phyloP scores from a whole-genome alignment of 1,140 invertebrate species.

The Drosophila ohnishii region DNA sequence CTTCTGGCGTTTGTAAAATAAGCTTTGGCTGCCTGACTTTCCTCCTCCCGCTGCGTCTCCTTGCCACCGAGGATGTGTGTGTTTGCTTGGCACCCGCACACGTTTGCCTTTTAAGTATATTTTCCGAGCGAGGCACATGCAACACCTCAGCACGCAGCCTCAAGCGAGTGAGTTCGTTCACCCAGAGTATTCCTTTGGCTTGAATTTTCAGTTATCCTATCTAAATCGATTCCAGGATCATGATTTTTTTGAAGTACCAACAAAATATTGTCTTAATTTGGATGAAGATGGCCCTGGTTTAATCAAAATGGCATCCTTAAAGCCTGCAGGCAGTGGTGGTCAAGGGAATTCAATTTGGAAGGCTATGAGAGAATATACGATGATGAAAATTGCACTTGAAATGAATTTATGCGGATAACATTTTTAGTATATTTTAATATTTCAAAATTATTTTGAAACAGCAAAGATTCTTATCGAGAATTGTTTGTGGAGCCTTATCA shows the following conservation, averaged over 20 bases:
- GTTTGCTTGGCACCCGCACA: slow-evolving; percentile 53
- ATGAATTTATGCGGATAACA: too few species aligned
- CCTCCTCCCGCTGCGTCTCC: slow-evolving; percentile 16
- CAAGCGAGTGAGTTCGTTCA: slow-evolving; percentile 32
- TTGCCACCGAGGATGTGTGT: slow-evolving; percentile 23
- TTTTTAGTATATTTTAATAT: too few species aligned
- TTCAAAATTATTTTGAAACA: too few species aligned
- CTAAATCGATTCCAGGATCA: slow-evolving; percentile 3
- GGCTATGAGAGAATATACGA: too few species aligned
- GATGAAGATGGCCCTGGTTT: not conserved
- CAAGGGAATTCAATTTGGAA: not conserved
- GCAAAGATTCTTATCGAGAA: too few species aligned
- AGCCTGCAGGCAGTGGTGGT: not conserved
- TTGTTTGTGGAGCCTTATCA: too few species aligned
- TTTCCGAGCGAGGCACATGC: slow-evolving; percentile 51
- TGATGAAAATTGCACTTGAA: too few species aligned
- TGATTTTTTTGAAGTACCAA: slow-evolving; percentile 9
- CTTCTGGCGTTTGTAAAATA: slow-evolving; percentile 63
- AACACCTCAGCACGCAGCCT: slow-evolving; percentile 58
- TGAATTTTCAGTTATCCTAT: slow-evolving; percentile 3
- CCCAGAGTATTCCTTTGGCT: not conserved
- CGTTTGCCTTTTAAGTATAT: slow-evolving; percentile 37
- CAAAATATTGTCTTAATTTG: slow-evolving; percentile 14
- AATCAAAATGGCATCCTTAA: slow-evolving; percentile 12
- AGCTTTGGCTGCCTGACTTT: slow-evolving; percentile 45